Conservation (phyloP, 1,140 invertebrate species). For the Drosophila orosa region DNA sequence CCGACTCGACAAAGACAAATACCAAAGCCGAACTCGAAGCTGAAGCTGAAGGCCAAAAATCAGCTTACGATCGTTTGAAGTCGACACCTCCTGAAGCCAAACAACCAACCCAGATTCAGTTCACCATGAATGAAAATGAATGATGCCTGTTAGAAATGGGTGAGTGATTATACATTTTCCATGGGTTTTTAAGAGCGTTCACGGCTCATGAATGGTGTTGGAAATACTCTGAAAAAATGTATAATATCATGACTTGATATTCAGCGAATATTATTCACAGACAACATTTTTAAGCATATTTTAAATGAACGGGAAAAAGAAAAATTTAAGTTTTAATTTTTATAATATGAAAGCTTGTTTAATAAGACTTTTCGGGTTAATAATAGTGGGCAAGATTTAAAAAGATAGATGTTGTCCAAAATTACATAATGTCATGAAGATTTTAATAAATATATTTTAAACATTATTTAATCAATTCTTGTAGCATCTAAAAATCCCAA, state of each 20-base stretch:
- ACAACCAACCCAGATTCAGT: constrained; percentile 32
- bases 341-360: too few species aligned
- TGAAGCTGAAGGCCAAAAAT: constrained; percentile 72
- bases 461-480: background rate
- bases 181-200: constrained; percentile 15
- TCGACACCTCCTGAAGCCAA: constrained; percentile 50
- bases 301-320: background rate
- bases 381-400: too few species aligned
- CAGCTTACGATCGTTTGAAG: constrained; percentile 72
- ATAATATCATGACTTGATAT: background rate
- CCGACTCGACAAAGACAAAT: constrained; percentile 57
- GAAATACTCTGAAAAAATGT: background rate
- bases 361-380: too few species aligned
- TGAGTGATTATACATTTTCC: constrained; percentile 46
- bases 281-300: background rate
- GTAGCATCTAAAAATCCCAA: background rate
- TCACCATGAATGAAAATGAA: constrained; percentile 59
- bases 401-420: too few species aligned
- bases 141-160: constrained; percentile 46
- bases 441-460: too few species aligned
- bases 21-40: constrained; percentile 37
- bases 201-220: constrained; percentile 18
- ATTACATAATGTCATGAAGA: too few species aligned
- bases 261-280: background rate
- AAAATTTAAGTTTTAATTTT: too few species aligned